Conservation (phyloP, 2,888 invertebrate genomes). For the Drosophila anceps region DNA sequence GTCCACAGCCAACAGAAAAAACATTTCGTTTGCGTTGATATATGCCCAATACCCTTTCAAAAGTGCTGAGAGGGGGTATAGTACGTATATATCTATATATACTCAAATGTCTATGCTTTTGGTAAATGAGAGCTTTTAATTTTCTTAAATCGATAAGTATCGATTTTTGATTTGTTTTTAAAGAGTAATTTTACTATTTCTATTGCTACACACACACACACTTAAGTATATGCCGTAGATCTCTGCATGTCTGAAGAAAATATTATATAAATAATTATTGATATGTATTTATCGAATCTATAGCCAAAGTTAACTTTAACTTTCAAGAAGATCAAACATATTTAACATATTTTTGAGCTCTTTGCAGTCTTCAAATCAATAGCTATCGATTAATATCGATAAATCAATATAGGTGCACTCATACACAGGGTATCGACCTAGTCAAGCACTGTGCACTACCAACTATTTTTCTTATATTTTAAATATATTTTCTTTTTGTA, state of each 20-base stretch:
- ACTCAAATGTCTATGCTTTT: too few species aligned
- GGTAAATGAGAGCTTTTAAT: too few species aligned
- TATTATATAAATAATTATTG: neutral
- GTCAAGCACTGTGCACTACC: neutral
- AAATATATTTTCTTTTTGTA: slow-evolving; percentile 4
- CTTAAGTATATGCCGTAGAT: neutral
- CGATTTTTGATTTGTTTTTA: neutral
- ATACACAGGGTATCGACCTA: neutral
- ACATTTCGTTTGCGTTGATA: slow-evolving; percentile 18
- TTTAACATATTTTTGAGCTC: neutral
- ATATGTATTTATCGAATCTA: neutral
- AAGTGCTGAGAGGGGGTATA: too few species aligned
- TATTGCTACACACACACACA: neutral
- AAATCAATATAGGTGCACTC: neutral
- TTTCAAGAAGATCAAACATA: neutral
- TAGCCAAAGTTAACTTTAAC: neutral
- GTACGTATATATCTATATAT: too few species aligned
- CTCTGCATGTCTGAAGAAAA: too few species aligned
- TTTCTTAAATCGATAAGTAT: slow-evolving; percentile 1
- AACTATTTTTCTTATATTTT: slow-evolving; percentile 1
- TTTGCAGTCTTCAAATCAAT: neutral
- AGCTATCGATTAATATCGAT: neutral
- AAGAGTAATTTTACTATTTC: neutral
- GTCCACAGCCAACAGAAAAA: slow-evolving; percentile 20
- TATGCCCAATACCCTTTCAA: neutral